phyloP scores from a whole-genome alignment of 2,888 invertebrate species.

The Arctia plantaginis region DNA sequence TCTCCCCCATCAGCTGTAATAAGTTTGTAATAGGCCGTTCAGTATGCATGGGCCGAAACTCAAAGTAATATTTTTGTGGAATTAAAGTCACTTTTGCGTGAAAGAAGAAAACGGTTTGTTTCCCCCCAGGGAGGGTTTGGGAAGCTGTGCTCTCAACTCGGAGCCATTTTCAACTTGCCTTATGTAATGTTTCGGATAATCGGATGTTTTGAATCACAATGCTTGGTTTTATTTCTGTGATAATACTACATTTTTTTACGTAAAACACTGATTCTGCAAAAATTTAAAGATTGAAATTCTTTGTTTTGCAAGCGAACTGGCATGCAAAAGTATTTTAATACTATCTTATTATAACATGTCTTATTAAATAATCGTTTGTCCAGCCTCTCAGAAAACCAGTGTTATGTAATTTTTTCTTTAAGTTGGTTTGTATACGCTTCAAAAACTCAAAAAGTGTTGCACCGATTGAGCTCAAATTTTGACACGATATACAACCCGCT shows the following conservation, averaged over 20 bases:
- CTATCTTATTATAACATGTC: not conserved
- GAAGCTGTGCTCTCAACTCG: constrained; percentile 20
- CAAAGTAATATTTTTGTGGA: constrained; percentile 59
- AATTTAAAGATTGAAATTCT: not conserved
- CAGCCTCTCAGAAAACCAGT: too few relatives aligned
- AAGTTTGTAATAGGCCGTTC: constrained; percentile 42
- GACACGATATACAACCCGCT: too few relatives aligned
- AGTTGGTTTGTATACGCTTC: too few relatives aligned
- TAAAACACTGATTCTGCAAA: not conserved
- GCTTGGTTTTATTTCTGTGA: not conserved
- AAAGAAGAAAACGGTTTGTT: constrained; percentile 40
- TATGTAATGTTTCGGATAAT: not conserved
- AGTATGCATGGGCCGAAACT: constrained; percentile 55
- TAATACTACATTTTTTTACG: not conserved
- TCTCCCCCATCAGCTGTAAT: constrained; percentile 7
- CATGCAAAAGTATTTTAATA: not conserved
- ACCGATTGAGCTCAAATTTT: too few relatives aligned
- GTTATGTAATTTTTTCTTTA: too few relatives aligned
- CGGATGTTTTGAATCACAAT: not conserved
- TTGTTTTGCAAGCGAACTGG: not conserved
- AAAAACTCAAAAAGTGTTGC: too few relatives aligned
- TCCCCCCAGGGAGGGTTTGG: constrained; percentile 22
- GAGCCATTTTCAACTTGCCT: constrained; percentile 15
- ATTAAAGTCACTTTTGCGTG: constrained; percentile 60
- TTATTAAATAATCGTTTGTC: too few relatives aligned